Evolutionary conservation across 2,888 invertebrate genomes (phyloP).

Genomic region (Mimas tiliae): DNA sequence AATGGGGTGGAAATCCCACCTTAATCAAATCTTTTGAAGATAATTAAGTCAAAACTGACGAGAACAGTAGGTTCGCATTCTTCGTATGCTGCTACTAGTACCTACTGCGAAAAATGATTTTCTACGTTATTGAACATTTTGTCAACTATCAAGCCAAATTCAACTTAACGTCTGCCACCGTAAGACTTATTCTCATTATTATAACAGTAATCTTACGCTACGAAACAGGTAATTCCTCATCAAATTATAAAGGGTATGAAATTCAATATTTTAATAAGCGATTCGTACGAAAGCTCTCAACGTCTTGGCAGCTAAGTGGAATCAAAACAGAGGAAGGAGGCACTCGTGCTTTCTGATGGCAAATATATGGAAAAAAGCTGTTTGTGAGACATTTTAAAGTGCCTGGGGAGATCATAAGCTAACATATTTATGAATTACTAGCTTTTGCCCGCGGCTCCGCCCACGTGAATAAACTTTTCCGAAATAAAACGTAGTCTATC

Average conservation of each 20-base stretch:
- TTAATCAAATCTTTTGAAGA: no score
- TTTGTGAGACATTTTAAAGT: not conserved
- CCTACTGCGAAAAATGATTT: not conserved
- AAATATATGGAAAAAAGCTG: conserved; percentile 2
- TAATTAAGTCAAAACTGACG: no score
- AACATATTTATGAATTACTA: not conserved
- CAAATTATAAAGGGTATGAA: conserved; percentile 17
- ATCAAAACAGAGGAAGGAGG: conserved; percentile 7
- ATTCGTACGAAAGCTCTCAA: conserved; percentile 17
- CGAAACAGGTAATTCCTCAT: conserved; percentile 11
- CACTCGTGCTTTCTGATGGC: not conserved
- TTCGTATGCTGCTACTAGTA: not conserved
- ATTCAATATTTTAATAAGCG: conserved; percentile 23
- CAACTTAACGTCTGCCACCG: not conserved
- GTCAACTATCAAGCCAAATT: not conserved
- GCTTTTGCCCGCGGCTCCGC: no score
- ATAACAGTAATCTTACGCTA: conserved; percentile 1
- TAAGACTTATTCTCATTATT: not conserved
- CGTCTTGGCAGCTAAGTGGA: conserved; percentile 19
- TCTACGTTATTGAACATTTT: not conserved
- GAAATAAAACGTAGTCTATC: no score
- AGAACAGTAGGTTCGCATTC: no score
- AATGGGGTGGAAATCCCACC: no score
- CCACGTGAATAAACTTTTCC: no score
- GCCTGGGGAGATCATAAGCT: not conserved